phyloP scores from a whole-genome alignment of 2,797 vertebrate species.

The Gouania willdenowi region DNA sequence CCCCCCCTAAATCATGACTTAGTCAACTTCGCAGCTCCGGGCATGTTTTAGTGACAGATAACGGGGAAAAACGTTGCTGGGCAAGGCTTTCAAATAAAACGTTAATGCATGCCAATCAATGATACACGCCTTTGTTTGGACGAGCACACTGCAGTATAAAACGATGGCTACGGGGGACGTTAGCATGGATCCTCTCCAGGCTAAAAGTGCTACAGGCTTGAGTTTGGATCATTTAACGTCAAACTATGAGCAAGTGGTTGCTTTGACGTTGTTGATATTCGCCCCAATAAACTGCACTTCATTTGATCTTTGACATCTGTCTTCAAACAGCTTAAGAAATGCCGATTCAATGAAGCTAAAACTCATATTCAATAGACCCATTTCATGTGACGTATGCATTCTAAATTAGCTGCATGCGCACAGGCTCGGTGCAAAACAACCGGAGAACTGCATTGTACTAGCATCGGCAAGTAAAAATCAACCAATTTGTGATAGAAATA shows the following conservation, averaged over 20 bases:
- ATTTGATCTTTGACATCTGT: slow-evolving; percentile 25
- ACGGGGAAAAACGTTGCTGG: slow-evolving; percentile 16
- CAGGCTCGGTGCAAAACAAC: too few species aligned
- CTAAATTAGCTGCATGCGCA: too few species aligned
- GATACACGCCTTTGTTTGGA: slow-evolving; percentile 1
- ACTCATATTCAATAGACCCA: too few species aligned
- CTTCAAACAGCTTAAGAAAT: too few species aligned
- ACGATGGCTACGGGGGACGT: slow-evolving; percentile 25
- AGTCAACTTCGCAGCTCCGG: neutral
- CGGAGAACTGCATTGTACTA: too few species aligned
- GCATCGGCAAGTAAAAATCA: too few species aligned
- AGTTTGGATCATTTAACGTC: slow-evolving; percentile 26
- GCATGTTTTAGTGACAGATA: slow-evolving; percentile 20
- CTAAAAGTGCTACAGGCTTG: slow-evolving; percentile 3
- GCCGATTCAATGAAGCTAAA: too few species aligned
- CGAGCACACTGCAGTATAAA: slow-evolving; percentile 2
- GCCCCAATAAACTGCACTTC: slow-evolving; percentile 17
- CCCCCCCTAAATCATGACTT: slow-evolving; percentile 7
- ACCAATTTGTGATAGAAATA: too few species aligned
- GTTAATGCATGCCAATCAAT: slow-evolving; percentile 12
- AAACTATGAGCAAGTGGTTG: slow-evolving; percentile 11
- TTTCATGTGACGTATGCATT: too few species aligned
- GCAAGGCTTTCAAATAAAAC: slow-evolving; percentile 17
- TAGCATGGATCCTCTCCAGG: slow-evolving; percentile 5
- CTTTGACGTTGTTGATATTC: slow-evolving; percentile 2